A percentile compares a stretch with the other conserved stretches of the same genome.
phyloP scores from a whole-genome alignment of 2,888 invertebrate genomes.

The Metellina segmentata region DNA sequence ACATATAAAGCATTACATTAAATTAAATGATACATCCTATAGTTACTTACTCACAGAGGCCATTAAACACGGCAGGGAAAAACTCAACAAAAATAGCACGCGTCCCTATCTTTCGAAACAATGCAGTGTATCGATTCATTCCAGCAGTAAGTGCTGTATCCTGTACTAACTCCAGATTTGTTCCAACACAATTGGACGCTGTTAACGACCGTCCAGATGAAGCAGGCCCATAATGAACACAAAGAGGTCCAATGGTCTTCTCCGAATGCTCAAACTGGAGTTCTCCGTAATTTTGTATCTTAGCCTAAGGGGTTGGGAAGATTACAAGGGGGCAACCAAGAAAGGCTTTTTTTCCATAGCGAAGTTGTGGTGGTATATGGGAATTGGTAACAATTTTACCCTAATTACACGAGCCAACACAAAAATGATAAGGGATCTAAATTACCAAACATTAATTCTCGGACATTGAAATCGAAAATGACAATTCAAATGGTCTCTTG shows the following conservation, averaged over 20 bases:
- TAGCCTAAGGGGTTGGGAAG: background rate
- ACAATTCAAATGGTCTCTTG: too few relatives aligned
- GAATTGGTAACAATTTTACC: too few relatives aligned
- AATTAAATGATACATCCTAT: constrained; percentile 22
- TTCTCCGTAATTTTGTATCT: constrained; percentile 49
- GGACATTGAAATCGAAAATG: too few relatives aligned
- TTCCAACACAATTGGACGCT: constrained; percentile 64
- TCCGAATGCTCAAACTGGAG: constrained; percentile 15
- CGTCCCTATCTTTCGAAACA: constrained; percentile 25
- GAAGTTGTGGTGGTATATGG: background rate
- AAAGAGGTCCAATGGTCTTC: constrained; percentile 44
- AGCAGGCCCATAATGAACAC: constrained; percentile 63
- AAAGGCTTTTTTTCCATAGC: constrained; percentile 5
- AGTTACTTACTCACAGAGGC: constrained; percentile 34
- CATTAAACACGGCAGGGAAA: constrained; percentile 31
- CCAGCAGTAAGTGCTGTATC: constrained; percentile 44
- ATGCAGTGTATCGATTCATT: constrained; percentile 40
- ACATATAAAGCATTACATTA: constrained; percentile 3
- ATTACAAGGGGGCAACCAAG: background rate
- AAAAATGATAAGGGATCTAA: too few relatives aligned
- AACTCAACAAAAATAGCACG: constrained; percentile 13
- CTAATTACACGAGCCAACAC: too few relatives aligned
- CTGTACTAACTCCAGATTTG: constrained; percentile 61
- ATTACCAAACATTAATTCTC: too few relatives aligned
- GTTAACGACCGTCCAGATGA: constrained; percentile 62